Evolutionary conservation across 2,797 vertebrate genomes (phyloP), one percentile per base, ranked within the genome.

Genomic region (Mustela erminea): DNA sequence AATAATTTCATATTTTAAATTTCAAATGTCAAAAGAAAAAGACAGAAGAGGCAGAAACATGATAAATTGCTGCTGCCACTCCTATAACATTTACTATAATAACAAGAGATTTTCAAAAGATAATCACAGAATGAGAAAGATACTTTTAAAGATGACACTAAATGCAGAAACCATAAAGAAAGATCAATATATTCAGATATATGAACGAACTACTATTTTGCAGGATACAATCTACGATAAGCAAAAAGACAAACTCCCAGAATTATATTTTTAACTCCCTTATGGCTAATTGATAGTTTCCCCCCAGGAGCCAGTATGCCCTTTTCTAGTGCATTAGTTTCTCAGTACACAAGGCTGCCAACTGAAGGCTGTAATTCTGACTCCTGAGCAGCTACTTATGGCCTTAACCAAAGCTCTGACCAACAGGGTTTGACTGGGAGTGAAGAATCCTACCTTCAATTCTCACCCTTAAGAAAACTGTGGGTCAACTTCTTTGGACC

Each of bases 221-320:
- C 38, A 95, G 29, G 35, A 84, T 54, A 70, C 62, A 94, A 84
- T 95, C 38, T 29, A 91, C 4, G 80, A 49, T 52, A 80, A 87
- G 11, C 29, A 94, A 87, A 95, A 60, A 6, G 5, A 84, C 2
- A 9, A 27, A 72, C 2, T 62, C 18, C 35, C 81, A 81, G 66
- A 82, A 32, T 54, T 49, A 5, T 32, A 54, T 18, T 14, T 81
- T 74, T 68, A 58, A 86, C 14, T 84, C 21, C 54, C 18, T 77
- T 43, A 27, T 17, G 74, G 9, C 1, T 80, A 93, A 93, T 3
- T 86, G 15, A 64, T 43, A 41, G 9, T 41, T 94, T 81, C 7
- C 29, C 15, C 9, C 18, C 2, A n/a, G 54, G 54, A 74, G 4
- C 2, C 29, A 90, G 54, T 46, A 56, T 20, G 21, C 0, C 2